phyloP scores from a whole-genome alignment of 2,888 invertebrate species.

The Cacoxenus indagator region DNA sequence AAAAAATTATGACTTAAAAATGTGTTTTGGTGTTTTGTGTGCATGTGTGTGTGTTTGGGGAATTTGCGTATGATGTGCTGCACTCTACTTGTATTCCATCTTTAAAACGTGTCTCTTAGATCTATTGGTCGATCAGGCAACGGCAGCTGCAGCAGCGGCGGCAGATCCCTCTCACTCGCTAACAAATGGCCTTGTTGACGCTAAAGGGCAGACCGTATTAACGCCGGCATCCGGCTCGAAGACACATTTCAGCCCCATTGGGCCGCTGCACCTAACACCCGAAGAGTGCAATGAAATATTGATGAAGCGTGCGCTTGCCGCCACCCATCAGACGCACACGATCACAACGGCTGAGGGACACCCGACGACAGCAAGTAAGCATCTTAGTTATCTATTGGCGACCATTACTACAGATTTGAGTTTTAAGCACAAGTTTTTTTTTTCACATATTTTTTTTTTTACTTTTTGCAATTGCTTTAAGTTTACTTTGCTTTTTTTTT shows the following conservation, averaged over 20 bases:
- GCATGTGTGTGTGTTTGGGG: not conserved
- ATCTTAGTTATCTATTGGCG: slow-evolving; percentile 31
- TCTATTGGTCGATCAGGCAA: slow-evolving; percentile 69
- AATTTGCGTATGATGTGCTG: not conserved
- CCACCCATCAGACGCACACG: slow-evolving; percentile 73
- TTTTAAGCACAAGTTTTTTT: slow-evolving; percentile 30
- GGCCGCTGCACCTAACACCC: slow-evolving; percentile 80
- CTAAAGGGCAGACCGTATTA: slow-evolving; percentile 70
- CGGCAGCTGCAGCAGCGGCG: slow-evolving; percentile 50
- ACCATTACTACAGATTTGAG: slow-evolving; percentile 25
- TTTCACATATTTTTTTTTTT: slow-evolving; percentile 29
- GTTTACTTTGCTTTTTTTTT: slow-evolving; percentile 47
- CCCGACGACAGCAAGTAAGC: slow-evolving; percentile 66
- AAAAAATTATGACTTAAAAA: not conserved
- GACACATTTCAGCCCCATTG: slow-evolving; percentile 79
- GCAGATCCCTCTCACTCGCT: slow-evolving; percentile 62
- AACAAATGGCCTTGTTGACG: slow-evolving; percentile 70
- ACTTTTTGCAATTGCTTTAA: slow-evolving; percentile 14
- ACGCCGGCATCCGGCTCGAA: slow-evolving; percentile 67
- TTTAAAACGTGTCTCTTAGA: slow-evolving; percentile 44
- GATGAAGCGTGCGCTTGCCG: slow-evolving; percentile 81
- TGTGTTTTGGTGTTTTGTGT: slow-evolving; percentile 48
- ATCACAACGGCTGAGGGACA: slow-evolving; percentile 69
- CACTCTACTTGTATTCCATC: not conserved
- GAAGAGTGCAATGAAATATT: slow-evolving; percentile 85